A percentile compares a stretch with the other conserved stretches of the same genome.
Conservation (phyloP, 2,113 vertebrate species). For the Onychostoma macrolepis region DNA sequence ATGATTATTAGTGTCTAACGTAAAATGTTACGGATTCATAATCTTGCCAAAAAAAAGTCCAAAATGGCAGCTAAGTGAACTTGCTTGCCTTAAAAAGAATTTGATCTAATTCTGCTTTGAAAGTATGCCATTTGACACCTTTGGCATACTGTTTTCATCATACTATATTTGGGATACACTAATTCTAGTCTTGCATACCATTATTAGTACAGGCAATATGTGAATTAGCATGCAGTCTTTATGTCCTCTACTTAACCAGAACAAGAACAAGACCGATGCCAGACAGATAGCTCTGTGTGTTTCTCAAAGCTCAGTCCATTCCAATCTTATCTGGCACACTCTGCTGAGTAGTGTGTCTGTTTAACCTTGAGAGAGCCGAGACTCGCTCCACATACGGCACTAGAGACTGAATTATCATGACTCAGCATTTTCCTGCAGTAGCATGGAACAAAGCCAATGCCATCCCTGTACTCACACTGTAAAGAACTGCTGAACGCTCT, state of each 20-base stretch:
- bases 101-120: background rate
- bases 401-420: slow-evolving; percentile 42
- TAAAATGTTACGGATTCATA: too few relatives aligned
- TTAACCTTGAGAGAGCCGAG: slow-evolving; percentile 47
- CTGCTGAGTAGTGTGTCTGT: slow-evolving; percentile 3
- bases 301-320: slow-evolving; percentile 22
- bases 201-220: background rate
- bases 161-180: background rate
- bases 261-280: background rate
- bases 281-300: background rate
- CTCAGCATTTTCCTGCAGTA: slow-evolving; percentile 37
- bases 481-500: background rate
- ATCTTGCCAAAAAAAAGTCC: too few relatives aligned
- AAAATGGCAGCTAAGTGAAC: too few relatives aligned
- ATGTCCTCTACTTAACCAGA: background rate
- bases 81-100: background rate
- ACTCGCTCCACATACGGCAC: slow-evolving; percentile 54
- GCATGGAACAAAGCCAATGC: slow-evolving; percentile 19
- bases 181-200: background rate
- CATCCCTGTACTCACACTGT: background rate
- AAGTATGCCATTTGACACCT: background rate
- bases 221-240: background rate
- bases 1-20: too few relatives aligned
- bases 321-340: slow-evolving; percentile 21
- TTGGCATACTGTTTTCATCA: background rate